Evolutionary conservation across 2,113 vertebrate species (phyloP), one percentile per base, ranked within the genome.

Genomic region (Dromiciops gliroides): DNA sequence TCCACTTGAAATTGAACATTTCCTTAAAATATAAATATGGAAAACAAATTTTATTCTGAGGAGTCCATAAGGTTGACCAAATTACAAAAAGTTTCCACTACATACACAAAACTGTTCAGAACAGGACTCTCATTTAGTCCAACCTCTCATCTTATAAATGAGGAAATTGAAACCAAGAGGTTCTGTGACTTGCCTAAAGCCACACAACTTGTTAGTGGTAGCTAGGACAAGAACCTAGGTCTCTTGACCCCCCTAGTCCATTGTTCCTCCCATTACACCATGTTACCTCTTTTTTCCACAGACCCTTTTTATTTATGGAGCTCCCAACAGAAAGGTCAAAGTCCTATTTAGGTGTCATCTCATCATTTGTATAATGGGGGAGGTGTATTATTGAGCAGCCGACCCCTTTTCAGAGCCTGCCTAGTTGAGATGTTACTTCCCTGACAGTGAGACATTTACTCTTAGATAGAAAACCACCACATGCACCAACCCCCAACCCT

Each of bases 391-490:
- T 92, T 0, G 11, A 48, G 51, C 93, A 0, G 12, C 97, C 0
- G 24, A 92, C 96, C 95, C 94, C 91, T 60, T 50, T 96, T 95
- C 95, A 96, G 97, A 97, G 95, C 97, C 97, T 93, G 97, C 98
- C 98, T 98, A 99, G 99, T 99, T 99, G 99, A 99, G 99, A 99
- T 98, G 98, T 99, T 98, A 98, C 98, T 98, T 97, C 95, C 92
- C 95, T 98, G 99, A 99, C 99, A 99, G 98, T 95, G 96, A 97
- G 98, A 98, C 99, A 98, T 98, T 97, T 96, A 75, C 95, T 97
- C 97, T 97, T 94, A 89, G 97, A 97, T 96, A 95, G 92, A 92
- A 95, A 94, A 91, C 48, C 95, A 50, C 95, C 7, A 8, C 5
- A 52, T 25, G 25, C 75, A 97, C 97, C 94, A 23, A 25, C 25